Evolutionary conservation across 1,140 invertebrate species (phyloP).

Genomic region (Pseudomyrmex cubaensis): DNA sequence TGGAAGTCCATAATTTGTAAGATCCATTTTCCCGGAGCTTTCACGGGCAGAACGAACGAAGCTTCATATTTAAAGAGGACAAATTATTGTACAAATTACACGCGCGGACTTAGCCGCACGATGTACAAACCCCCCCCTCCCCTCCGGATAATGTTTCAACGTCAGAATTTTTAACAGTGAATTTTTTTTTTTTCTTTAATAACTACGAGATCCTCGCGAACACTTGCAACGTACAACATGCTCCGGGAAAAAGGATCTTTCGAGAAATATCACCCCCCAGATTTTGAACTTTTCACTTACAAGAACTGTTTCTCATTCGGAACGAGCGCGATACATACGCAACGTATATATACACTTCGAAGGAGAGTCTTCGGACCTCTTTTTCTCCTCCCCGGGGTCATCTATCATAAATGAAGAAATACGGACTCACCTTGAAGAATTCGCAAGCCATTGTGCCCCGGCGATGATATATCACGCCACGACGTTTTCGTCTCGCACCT

Average conservation of each 20-base stretch:
- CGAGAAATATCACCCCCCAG: background rate
- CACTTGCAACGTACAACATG: too few species aligned
- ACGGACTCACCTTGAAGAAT: constrained; percentile 76
- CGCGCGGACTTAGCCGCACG: background rate
- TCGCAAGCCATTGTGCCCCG: constrained; percentile 78
- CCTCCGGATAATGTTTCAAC: constrained; percentile 8
- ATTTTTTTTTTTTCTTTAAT: too few species aligned
- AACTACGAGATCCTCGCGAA: too few species aligned
- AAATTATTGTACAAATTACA: constrained; percentile 13
- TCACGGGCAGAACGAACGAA: background rate
- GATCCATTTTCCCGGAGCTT: constrained; percentile 6
- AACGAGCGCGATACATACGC: background rate
- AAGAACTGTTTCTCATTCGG: constrained; percentile 9
- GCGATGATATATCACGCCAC: constrained; percentile 73
- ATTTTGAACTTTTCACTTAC: background rate
- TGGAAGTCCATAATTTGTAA: constrained; percentile 33
- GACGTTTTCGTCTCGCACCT: constrained; percentile 68
- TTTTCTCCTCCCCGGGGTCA: background rate
- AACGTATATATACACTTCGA: background rate
- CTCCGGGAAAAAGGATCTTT: too few species aligned
- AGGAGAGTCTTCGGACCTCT: background rate
- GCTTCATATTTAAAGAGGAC: constrained; percentile 50
- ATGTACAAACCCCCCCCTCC: background rate
- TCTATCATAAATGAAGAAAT: constrained; percentile 55
- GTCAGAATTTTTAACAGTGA: constrained; percentile 5